Evolutionary conservation across 1,140 invertebrate genomes (phyloP), one percentile per base, ranked within the genome.

Genomic region (Palaemon carinicauda): DNA sequence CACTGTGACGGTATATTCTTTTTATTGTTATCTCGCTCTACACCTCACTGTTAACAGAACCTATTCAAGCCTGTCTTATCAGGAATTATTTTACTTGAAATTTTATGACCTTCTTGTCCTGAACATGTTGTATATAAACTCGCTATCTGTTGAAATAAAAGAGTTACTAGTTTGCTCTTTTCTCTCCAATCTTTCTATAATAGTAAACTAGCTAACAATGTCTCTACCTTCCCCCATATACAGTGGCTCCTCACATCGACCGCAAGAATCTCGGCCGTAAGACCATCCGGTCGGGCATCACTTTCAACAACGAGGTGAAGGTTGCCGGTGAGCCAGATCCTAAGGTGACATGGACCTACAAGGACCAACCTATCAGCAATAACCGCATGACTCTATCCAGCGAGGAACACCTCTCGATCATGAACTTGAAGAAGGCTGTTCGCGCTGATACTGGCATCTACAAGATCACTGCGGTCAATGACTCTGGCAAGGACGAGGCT

Each of bases 371-470:
- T 21, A 82, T 91, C 9, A 90, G 88, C 81, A 87, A 86, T 60
- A 87, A 89, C 5, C 80, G 95, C 71, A 90, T 96, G 9, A 96
- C 94, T 91, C 96, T 98, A 89, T 95, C 96, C 89, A 96, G 96
- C 91, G 97, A 98, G 91, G 97, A 98, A 85, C 97, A 99, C 90
- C 97, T 98, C 89, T 98, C 98, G 0, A 95, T 95, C 15, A 97
- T 99, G 90, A 94, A 94, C 50, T 91, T 99, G 12, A 94, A 95
- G 87, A 97, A 97, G 92, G 93, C 96, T 27, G 95, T 95, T 87
- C 93, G 97, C 65, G 91, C 93, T 52, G 97, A 99, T 91, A 94
- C 95, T 80, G 98, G 97, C 53, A 94, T 94, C 12, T 99, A 99
- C 91, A 95, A 94, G 29, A 96, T 98, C 1, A 96, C 95, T 9